Evolutionary conservation across 2,113 vertebrate species (phyloP).

Genomic region (Barbus barbus): DNA sequence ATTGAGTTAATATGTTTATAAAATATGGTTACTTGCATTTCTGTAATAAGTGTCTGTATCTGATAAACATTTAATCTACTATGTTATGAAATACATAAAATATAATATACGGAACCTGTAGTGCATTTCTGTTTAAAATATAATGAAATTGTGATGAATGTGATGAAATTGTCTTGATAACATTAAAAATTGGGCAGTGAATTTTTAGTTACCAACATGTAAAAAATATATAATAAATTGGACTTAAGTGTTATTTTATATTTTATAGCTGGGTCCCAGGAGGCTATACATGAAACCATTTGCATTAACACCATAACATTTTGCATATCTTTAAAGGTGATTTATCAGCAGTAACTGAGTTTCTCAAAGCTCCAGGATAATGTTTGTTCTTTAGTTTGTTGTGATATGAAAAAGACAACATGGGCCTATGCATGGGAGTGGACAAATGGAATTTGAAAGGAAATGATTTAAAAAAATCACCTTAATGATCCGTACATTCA

Average conservation of each 20-base stretch:
- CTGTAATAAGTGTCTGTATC: neutral
- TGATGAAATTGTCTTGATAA: no score
- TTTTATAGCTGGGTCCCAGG: neutral
- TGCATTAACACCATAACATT: neutral
- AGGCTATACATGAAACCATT: neutral
- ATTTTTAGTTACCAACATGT: no score
- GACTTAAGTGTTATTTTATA: no score
- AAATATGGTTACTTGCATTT: neutral
- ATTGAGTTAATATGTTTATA: neutral
- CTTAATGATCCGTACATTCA: no score
- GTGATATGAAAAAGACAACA: neutral
- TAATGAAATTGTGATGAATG: rapidly evolving
- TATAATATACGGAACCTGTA: neutral
- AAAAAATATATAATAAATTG: no score
- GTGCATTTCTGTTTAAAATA: no score
- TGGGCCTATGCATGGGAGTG: neutral
- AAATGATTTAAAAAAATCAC: no score
- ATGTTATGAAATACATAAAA: neutral
- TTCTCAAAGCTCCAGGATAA: neutral
- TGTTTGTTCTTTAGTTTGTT: neutral
- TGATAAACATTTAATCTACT: neutral
- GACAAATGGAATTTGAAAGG: neutral
- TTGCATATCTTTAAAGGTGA: no score
- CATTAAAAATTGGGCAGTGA: no score
- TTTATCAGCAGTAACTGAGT: neutral